A percentile compares a stretch with the other conserved stretches of the same genome.
phyloP scores from a whole-genome alignment of 2,888 invertebrate genomes.

The Resseliella maxima region DNA sequence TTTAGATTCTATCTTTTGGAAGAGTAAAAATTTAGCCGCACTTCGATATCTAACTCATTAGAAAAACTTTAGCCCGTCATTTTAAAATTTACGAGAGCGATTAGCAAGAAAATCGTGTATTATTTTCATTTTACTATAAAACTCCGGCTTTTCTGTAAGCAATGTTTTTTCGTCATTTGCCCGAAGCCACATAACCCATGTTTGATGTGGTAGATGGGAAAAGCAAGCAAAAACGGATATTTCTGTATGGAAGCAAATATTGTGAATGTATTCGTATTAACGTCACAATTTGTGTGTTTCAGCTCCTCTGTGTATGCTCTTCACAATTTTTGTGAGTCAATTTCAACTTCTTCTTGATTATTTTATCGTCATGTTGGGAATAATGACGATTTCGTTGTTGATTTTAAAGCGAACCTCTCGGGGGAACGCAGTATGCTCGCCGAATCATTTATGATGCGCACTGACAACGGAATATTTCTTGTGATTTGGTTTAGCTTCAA shows the following conservation, averaged over 20 bases:
- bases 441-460: constrained; percentile 7
- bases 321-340: neutral
- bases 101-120: constrained; percentile 2
- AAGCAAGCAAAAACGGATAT: neutral
- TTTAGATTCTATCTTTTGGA: neutral
- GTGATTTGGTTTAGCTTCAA: neutral
- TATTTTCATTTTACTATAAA: neutral
- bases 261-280: neutral
- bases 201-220: neutral
- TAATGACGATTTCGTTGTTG: constrained; percentile 23
- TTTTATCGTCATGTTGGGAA: constrained; percentile 34
- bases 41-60: neutral
- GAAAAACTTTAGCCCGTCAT: neutral
- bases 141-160: neutral
- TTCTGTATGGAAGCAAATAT: neutral
- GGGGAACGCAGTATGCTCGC: neutral
- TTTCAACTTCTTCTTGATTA: constrained; percentile 19
- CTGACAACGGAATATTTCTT: neutral
- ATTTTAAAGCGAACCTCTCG: neutral
- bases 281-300: neutral
- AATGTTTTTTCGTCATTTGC: neutral
- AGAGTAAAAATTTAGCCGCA: neutral
- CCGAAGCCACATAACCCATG: neutral
- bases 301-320: neutral
- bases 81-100: neutral